Evolutionary conservation across 2,797 vertebrate species (phyloP).

Genomic region (Hydrolagus colliei): DNA sequence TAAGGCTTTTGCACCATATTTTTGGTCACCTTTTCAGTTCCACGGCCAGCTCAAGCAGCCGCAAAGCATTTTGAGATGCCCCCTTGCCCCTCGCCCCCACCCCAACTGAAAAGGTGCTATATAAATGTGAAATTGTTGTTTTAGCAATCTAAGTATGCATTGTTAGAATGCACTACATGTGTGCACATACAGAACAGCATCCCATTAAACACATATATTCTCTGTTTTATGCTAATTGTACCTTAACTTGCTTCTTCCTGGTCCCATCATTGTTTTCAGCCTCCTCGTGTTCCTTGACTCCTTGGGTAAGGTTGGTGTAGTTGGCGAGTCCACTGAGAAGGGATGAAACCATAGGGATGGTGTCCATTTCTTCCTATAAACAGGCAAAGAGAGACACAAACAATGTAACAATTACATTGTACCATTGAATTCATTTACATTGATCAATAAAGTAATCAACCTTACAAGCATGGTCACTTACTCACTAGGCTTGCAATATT

Average conservation of each 20-base stretch:
- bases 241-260: constrained; percentile 83
- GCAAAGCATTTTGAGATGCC: too few species aligned
- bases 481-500: neutral
- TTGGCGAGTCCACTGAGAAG: constrained; percentile 89
- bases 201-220: neutral
- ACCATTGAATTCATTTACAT: neutral
- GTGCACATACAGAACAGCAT: too few species aligned
- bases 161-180: too few species aligned
- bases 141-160: too few species aligned
- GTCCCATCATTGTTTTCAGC: constrained; percentile 87
- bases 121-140: too few species aligned
- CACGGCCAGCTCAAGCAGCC: too few species aligned
- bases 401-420: neutral
- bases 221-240: constrained; percentile 40
- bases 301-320: constrained; percentile 92
- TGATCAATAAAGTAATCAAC: neutral
- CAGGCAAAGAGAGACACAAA: constrained; percentile 33
- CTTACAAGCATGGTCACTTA: neutral
- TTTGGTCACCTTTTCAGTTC: too few species aligned
- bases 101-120: too few species aligned
- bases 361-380: constrained; percentile 96
- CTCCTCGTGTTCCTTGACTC: constrained; percentile 92
- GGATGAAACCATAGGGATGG: constrained; percentile 94
- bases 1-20: too few species aligned
- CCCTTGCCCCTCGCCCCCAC: too few species aligned